Conservation (phyloP, 2,797 vertebrate species). For the Masticophis lateralis region DNA sequence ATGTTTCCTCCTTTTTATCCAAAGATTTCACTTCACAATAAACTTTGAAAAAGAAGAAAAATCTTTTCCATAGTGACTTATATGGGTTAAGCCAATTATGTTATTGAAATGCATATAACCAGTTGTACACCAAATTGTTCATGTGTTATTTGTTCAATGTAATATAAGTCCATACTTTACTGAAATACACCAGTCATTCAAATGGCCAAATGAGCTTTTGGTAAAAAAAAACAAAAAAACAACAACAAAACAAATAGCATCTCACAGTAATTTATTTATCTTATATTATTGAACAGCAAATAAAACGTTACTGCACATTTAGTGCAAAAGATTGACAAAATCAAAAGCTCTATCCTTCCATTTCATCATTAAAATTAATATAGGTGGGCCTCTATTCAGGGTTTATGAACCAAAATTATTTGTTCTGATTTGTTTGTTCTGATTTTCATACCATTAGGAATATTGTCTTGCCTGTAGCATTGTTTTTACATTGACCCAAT, state of each 20-base stretch:
- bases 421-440: not conserved
- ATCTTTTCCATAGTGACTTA: not conserved
- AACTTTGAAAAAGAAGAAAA: constrained; percentile 8
- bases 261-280: not conserved
- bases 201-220: not conserved
- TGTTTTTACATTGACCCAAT: not conserved
- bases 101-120: not conserved
- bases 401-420: not conserved
- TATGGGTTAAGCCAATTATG: not conserved
- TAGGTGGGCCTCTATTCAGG: not conserved
- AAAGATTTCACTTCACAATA: not conserved
- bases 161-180: not conserved
- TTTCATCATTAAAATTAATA: not conserved
- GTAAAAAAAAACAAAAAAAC: not conserved
- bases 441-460: not conserved
- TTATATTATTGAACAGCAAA: not conserved
- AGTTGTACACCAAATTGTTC: not conserved
- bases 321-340: not conserved
- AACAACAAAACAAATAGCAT: not conserved
- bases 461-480: not conserved
- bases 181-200: not conserved
- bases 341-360: not conserved
- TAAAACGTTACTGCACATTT: not conserved
- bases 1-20: not conserved
- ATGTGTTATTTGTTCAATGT: not conserved